Base-by-base conservation (phyloP, 2,888 invertebrate genomes). In the Ochropacha duplaris region DNA sequence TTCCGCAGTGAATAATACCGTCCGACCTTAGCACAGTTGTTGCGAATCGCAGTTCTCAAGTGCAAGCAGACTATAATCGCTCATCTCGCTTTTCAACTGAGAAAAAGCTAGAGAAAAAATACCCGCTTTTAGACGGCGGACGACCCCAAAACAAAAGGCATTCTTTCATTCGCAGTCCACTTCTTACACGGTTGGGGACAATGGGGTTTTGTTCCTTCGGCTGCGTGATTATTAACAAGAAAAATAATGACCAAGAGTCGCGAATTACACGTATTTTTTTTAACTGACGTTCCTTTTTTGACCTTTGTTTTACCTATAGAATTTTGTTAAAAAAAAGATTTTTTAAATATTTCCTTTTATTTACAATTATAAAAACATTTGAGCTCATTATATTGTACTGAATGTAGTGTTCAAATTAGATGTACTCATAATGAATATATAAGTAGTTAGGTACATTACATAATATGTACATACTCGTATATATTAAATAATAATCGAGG, bases 61-160 rank as follows among this genome's bases (percentile, higher is more conserved):
- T 62, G 69, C 61, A 66, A 72, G 51, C 31, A 72, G 68, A 68
- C 69, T 69, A 74, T 72, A 71, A 72, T 72, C 68, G 66, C 71
- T 73, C 71, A 69, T 70, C 66, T 65, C 57, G 66, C 72, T 69
- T 71, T 72, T 72, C 67, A 71, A 69, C 69, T 71, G 72, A 57
- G 61, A 66, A 67, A 64, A 67, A 65, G 57, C 58, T 64, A 68
- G 66, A 67, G 67, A 61, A 71, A 72, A 56, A 34, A 54, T 14
- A 49, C 24, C 19, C 31, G 36, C 54, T 69, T 78, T 69, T 65
- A 66, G 67, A 66, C 71, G 80, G 79, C 65, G 66, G 67, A 66
- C 71, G 80, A 80, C 76, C 77, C 74, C 71, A 69, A 80, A 83
- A 86, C 83, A 84, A 86, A 82, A 76, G 75, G 72, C 76, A 75